phyloP scores from a whole-genome alignment of 2,888 invertebrate species.

The Deilephila porcellus region DNA sequence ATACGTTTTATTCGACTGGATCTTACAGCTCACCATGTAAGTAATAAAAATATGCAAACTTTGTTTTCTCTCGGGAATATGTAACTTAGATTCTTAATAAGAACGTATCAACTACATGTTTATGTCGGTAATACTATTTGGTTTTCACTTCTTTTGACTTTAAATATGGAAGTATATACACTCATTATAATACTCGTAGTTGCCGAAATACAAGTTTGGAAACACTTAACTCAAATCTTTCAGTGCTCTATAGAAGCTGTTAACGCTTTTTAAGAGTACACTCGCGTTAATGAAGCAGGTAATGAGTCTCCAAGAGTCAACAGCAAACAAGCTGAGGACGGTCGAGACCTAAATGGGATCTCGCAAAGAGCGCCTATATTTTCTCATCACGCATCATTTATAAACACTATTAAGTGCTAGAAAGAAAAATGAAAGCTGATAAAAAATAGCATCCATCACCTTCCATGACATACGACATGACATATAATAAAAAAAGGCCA shows the following conservation, averaged over 20 bases:
- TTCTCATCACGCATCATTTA: conserved; percentile 40
- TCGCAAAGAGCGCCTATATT: conserved; percentile 40
- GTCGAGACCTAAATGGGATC: conserved; percentile 44
- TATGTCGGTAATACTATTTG: not conserved
- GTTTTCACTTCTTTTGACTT: not conserved
- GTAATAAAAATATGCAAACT: not conserved
- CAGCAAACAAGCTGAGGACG: conserved; percentile 61
- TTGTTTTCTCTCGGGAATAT: too few relatives aligned
- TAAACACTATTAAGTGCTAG: conserved; percentile 31
- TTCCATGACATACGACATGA: not conserved
- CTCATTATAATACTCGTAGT: not conserved
- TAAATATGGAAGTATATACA: not conserved
- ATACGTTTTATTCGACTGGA: not conserved
- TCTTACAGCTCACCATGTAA: not conserved
- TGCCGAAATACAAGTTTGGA: not conserved
- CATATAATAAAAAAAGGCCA: conserved; percentile 3
- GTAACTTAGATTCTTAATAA: too few relatives aligned
- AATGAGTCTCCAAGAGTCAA: conserved; percentile 70
- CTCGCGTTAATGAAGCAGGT: conserved; percentile 78
- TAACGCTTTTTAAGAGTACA: conserved; percentile 59
- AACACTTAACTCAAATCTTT: not conserved
- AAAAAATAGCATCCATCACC: conserved; percentile 24
- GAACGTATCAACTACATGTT: too few relatives aligned
- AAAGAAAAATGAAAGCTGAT: conserved; percentile 2
- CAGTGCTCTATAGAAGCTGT: conserved; percentile 42